Evolutionary conservation across 2,113 vertebrate genomes (phyloP).

Genomic region (Talpa occidentalis): DNA sequence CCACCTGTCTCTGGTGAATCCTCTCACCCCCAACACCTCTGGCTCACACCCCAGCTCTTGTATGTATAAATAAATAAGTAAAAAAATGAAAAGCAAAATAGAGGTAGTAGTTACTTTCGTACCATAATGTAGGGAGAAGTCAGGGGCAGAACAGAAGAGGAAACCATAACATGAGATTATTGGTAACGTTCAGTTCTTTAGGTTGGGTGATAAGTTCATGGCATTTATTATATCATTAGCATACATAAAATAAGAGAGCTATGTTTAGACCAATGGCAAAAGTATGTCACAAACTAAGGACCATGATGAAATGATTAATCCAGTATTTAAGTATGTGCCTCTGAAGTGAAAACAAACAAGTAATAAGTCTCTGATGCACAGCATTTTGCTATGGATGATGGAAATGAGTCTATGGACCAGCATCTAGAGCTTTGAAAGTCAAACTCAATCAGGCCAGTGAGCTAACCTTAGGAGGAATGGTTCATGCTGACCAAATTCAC

Average conservation of each 20-base stretch:
- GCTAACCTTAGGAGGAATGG: neutral
- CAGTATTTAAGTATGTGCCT: neutral
- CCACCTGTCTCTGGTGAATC: too few species aligned
- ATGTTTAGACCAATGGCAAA: neutral
- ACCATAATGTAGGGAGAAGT: neutral
- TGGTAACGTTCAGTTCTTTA: neutral
- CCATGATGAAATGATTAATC: neutral
- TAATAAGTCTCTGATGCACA: neutral
- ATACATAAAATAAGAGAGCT: neutral
- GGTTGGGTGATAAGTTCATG: neutral
- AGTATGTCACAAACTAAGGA: neutral
- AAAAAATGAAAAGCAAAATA: neutral
- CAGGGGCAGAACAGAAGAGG: neutral
- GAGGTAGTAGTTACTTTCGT: neutral
- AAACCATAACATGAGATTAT: neutral
- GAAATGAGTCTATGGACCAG: neutral
- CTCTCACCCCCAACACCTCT: too few species aligned
- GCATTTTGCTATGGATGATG: neutral
- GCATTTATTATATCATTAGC: neutral
- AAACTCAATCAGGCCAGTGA: neutral
- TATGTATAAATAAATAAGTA: too few species aligned
- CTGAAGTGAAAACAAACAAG: neutral
- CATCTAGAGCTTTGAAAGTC: neutral
- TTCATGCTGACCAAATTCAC: neutral
- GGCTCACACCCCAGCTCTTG: too few species aligned